Percentiles rank a stretch among this genome's conserved stretches.
Evolutionary conservation across 2,113 vertebrate genomes (phyloP).

Genomic region (Atractosteus spatula): DNA sequence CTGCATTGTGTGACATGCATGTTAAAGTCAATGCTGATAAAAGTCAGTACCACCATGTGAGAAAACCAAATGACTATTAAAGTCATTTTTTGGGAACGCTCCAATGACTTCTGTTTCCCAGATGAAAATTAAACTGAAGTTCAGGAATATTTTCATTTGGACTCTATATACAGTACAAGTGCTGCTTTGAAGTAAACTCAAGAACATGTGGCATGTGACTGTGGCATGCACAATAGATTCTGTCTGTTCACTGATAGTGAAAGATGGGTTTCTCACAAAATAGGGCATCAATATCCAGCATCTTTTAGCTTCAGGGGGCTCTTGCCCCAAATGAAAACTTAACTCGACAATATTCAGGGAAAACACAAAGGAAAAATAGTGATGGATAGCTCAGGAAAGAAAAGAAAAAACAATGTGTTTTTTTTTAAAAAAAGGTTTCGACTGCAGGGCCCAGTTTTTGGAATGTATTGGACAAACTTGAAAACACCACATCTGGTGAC

Average conservation of each 20-base stretch:
- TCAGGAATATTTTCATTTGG: too few relatives aligned
- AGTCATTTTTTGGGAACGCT: too few relatives aligned
- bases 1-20: too few relatives aligned
- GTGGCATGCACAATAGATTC: background rate
- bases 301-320: background rate
- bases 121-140: too few relatives aligned
- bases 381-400: conserved; percentile 1
- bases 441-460: background rate
- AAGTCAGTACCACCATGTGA: too few relatives aligned
- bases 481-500: conserved; percentile 14
- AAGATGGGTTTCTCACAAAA: too few relatives aligned
- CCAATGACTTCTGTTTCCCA: too few relatives aligned
- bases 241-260: background rate
- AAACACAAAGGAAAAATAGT: background rate
- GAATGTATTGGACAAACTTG: conserved; percentile 2
- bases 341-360: background rate
- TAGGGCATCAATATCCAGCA: background rate
- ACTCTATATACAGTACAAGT: too few relatives aligned
- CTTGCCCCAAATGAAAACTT: background rate
- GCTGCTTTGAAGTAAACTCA: too few relatives aligned
- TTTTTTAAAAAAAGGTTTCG: background rate
- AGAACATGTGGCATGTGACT: background rate
- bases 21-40: too few relatives aligned
- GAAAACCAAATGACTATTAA: too few relatives aligned
- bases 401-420: background rate